These are phyloP conservation scores for Andricus quercusramuli DNA, from an alignment of 2,888 invertebrate genomes.

Conservation along the genomic window DNA sequence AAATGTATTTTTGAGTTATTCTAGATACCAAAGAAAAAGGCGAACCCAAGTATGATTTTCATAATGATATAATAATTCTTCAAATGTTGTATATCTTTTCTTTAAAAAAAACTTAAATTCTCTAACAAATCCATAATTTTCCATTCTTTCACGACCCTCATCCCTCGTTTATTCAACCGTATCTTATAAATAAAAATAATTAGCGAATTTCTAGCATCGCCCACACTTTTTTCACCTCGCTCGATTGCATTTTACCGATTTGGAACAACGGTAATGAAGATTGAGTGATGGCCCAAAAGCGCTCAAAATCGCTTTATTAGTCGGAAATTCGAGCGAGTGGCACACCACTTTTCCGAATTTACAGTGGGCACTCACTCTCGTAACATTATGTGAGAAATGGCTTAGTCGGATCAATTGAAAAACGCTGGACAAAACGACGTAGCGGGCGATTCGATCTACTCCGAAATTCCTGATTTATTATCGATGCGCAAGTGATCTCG, in stretches of 20 bases:
- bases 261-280: slow-evolving; percentile 2
- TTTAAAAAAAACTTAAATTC: neutral
- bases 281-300: slow-evolving; percentile 22
- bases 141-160: neutral
- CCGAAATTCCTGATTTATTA: slow-evolving; percentile 62
- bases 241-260: slow-evolving; percentile 1
- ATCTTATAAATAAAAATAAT: neutral
- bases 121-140: neutral
- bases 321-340: slow-evolving; percentile 24
- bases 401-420: slow-evolving; percentile 54
- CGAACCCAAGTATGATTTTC: too few species aligned
- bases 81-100: neutral
- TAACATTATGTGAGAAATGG: slow-evolving; percentile 43
- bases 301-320: slow-evolving; percentile 30
- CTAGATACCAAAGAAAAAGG: too few species aligned
- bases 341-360: slow-evolving; percentile 32
- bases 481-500: slow-evolving; percentile 60
- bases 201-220: neutral
- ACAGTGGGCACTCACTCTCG: slow-evolving; percentile 10
- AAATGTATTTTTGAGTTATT: too few species aligned
- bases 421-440: slow-evolving; percentile 41
- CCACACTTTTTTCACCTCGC: slow-evolving; percentile 2
- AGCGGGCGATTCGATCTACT: slow-evolving; percentile 38
- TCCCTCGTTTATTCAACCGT: neutral
- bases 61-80: neutral